A percentile compares a stretch with the other conserved stretches of the same genome.
Evolutionary conservation across 2,888 invertebrate species (phyloP).

Genomic region (Microplitis manilae): DNA sequence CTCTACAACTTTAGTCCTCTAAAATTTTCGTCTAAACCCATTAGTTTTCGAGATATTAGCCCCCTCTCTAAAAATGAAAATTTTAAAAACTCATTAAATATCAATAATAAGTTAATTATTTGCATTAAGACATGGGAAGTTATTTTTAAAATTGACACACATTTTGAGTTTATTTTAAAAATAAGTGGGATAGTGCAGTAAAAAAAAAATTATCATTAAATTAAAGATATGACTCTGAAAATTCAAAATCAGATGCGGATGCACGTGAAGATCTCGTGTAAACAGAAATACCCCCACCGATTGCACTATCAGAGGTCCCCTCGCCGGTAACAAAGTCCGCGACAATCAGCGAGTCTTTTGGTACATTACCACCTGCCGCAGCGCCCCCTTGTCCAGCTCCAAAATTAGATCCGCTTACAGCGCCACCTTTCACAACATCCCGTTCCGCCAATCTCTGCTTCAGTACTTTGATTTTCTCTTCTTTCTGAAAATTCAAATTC

Average conservation of each 20-base stretch:
- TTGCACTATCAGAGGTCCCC: conserved; percentile 86
- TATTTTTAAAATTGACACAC: background rate
- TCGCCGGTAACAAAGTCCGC: conserved; percentile 85
- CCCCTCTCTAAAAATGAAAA: background rate
- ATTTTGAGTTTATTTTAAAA: background rate
- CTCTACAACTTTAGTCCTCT: too few relatives aligned
- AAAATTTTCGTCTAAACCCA: too few relatives aligned
- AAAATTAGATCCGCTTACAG: conserved; percentile 57
- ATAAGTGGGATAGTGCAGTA: background rate
- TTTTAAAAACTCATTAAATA: background rate
- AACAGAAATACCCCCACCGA: conserved; percentile 79
- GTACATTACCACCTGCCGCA: conserved; percentile 57
- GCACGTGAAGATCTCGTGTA: conserved; percentile 87
- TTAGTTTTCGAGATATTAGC: too few relatives aligned
- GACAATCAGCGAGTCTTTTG: conserved; percentile 82
- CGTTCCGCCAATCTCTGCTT: conserved; percentile 87
- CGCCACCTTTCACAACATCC: conserved; percentile 75
- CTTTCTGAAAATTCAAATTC: conserved; percentile 78
- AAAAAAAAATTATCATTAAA: conserved; percentile 47
- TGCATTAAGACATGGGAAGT: too few relatives aligned
- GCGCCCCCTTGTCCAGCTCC: conserved; percentile 54
- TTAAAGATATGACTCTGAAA: conserved; percentile 89
- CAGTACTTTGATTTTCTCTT: conserved; percentile 87
- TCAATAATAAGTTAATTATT: background rate
- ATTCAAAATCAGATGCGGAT: conserved; percentile 89